phyloP scores from a whole-genome alignment of 2,113 vertebrate genomes.

The Chaetodon trifascialis region DNA sequence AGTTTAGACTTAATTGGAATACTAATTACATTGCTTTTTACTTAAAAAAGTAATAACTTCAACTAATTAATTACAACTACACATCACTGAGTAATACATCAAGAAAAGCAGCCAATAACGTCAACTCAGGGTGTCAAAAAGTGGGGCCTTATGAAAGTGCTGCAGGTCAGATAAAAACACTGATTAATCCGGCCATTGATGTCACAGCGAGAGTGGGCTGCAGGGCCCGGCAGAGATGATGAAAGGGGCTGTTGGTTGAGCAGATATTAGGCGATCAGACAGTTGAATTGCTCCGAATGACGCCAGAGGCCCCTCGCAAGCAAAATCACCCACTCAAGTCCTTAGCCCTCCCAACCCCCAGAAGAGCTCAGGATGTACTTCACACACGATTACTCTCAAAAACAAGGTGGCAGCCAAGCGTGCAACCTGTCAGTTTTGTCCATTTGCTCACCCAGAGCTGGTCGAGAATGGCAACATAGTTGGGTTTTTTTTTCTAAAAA shows the following conservation, averaged over 20 bases:
- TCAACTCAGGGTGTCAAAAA: conserved; percentile 6
- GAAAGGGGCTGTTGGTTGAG: conserved; percentile 39
- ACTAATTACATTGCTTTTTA: conserved; percentile 6
- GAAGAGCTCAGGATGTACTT: conserved; percentile 72
- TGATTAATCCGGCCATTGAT: conserved; percentile 14
- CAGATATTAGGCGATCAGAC: conserved; percentile 60
- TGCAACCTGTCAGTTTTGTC: conserved; percentile 68
- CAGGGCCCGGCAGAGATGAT: conserved; percentile 30
- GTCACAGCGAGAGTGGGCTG: conserved; percentile 17
- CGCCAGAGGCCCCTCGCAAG: conserved; percentile 47
- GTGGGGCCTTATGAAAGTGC: not conserved
- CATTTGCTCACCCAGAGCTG: conserved; percentile 55
- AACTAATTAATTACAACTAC: conserved; percentile 41
- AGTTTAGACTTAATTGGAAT: conserved; percentile 16
- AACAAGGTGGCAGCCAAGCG: conserved; percentile 72
- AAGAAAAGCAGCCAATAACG: not conserved
- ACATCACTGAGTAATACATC: conserved; percentile 17
- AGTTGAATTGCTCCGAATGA: conserved; percentile 57
- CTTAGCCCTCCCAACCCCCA: conserved; percentile 56
- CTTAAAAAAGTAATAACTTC: conserved; percentile 17
- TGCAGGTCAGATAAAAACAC: conserved; percentile 51
- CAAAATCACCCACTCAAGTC: conserved; percentile 63
- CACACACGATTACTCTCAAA: conserved; percentile 76
- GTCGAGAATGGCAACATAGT: conserved; percentile 11
- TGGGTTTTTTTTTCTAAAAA: not conserved